Percentiles rank a stretch among this genome's conserved stretches.
These are phyloP conservation scores for Blastomussa wellsi DNA, from an alignment of 92 coral and sea anemone species.

Conservation along the genomic window DNA sequence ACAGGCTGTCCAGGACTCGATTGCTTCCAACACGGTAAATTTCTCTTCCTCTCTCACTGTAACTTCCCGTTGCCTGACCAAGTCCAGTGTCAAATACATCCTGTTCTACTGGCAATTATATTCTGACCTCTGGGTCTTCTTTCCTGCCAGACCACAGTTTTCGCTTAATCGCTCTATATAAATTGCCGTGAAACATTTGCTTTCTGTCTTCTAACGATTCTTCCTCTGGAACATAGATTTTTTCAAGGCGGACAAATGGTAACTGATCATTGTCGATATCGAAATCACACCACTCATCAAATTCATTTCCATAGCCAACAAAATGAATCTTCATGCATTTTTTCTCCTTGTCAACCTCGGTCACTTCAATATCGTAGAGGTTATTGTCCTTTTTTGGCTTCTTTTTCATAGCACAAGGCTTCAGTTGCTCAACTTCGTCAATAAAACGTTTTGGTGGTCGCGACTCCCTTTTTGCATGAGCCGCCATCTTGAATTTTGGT, in stretches of 20 bases:
- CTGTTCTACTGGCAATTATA: too few relatives aligned
- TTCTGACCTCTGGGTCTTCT: conserved; percentile 4
- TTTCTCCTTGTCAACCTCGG: not conserved
- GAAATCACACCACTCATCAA: not conserved
- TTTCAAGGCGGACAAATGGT: not conserved
- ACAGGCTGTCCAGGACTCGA: conserved; percentile 29
- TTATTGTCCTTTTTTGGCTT: conserved; percentile 15
- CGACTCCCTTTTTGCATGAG: conserved; percentile 3
- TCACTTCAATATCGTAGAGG: conserved; percentile 13
- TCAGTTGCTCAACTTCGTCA: not conserved
- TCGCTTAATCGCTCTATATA: conserved; percentile 13
- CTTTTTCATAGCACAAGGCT: not conserved
- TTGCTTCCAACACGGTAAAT: conserved; percentile 26
- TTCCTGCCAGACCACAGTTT: conserved; percentile 17
- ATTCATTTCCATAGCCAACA: not conserved
- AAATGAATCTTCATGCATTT: not conserved
- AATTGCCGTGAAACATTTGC: not conserved
- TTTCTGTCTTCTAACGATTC: conserved; percentile 16
- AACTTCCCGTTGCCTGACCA: too few relatives aligned
- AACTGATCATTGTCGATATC: not conserved
- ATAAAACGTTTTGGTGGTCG: conserved; percentile 8
- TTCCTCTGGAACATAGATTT: not conserved
- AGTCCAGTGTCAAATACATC: conserved; percentile 42
- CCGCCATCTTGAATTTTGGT: conserved; percentile 18
- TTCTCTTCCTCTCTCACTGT: conserved; percentile 28